Base-by-base conservation (phyloP, 2,888 invertebrate genomes). In the Amorpha juglandis region DNA sequence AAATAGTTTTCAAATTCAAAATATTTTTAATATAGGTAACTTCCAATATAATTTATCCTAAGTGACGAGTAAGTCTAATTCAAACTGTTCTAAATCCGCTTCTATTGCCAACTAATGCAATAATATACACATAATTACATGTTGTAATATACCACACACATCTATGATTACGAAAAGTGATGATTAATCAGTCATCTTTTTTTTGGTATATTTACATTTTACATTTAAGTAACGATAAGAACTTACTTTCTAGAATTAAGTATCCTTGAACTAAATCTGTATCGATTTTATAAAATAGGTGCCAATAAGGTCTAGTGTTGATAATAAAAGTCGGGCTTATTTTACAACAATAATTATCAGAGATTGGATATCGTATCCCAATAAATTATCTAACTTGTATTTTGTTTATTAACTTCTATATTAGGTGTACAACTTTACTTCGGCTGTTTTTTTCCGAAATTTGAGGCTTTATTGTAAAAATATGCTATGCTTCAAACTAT, bases 81-180 rank as follows among this genome's bases (percentile, higher is more conserved):
- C 51, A 16, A 21, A 21, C 19, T 21, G 51, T 55, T 65, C 65
- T 63, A 48, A 65, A 63, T 21, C 55, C 9, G 63, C 50, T 47
- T 9, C 33, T 50, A 33, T 51, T 35, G 16, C 12, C 16, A 6
- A 58, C 12, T 58, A 42, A 42, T 58, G 58, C 55, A 55, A 55
- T 21, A 58, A 2, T 58, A 19, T 42, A 19, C 58, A 19, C 58
- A 58, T 58, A 58, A 58, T 58, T 42, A 58, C 58, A 35, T 58
- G 58, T 58, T 42, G 58, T 58, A 58, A 42, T 58, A 42, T 4
- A 58, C 55, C 58, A 58, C 58, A 42, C 58, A 58, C 58, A 42
- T 58, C 42, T 42, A 12, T 58, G 58, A 58, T 58, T 58, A 58
- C 42, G 42, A 58, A 58, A 58, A 19, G 58, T 58, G 19, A 58